Evolutionary conservation across 2,797 vertebrate species (phyloP).

Genomic region (Austrolebias charrua): DNA sequence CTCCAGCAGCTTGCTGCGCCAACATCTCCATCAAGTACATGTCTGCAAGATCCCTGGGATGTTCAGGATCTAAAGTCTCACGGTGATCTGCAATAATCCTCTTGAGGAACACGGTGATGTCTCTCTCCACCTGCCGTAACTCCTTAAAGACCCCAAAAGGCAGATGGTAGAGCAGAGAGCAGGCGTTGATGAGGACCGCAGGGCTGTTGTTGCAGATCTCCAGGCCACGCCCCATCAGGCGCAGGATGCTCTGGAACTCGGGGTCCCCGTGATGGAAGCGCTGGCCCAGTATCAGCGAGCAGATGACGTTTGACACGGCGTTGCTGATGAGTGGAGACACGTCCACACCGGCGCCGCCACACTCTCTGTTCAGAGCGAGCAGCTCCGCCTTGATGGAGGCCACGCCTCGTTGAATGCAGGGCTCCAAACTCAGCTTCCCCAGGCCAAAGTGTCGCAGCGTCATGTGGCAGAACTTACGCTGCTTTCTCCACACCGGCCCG

Average conservation of each 20-base stretch:
- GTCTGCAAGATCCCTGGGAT: conserved; percentile 91
- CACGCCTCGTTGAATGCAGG: conserved; percentile 87
- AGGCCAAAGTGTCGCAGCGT: conserved; percentile 90
- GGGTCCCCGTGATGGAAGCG: conserved; percentile 87
- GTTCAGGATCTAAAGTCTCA: conserved; percentile 80
- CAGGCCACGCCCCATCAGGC: conserved; percentile 85
- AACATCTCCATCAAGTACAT: conserved; percentile 89
- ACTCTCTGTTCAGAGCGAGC: conserved; percentile 66
- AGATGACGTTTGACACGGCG: conserved; percentile 92
- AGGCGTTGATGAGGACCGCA: conserved; percentile 88
- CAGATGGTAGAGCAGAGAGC: conserved; percentile 87
- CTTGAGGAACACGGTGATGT: conserved; percentile 89
- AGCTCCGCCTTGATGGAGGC: conserved; percentile 85
- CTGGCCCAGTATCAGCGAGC: conserved; percentile 88
- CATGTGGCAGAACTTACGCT: conserved; percentile 91
- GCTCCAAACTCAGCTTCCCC: conserved; percentile 90
- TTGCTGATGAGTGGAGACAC: conserved; percentile 83
- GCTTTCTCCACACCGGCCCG: conserved; percentile 88
- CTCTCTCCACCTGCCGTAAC: conserved; percentile 83
- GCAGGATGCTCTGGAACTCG: conserved; percentile 85
- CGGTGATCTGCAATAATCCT: conserved; percentile 86
- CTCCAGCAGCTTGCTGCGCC: conserved; percentile 61
- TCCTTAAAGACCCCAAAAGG: conserved; percentile 90
- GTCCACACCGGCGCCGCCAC: conserved; percentile 68
- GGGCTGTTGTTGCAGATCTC: conserved; percentile 85